These are phyloP conservation scores for Samia ricini DNA, from an alignment of 1,140 invertebrate species.

Conservation along the genomic window DNA sequence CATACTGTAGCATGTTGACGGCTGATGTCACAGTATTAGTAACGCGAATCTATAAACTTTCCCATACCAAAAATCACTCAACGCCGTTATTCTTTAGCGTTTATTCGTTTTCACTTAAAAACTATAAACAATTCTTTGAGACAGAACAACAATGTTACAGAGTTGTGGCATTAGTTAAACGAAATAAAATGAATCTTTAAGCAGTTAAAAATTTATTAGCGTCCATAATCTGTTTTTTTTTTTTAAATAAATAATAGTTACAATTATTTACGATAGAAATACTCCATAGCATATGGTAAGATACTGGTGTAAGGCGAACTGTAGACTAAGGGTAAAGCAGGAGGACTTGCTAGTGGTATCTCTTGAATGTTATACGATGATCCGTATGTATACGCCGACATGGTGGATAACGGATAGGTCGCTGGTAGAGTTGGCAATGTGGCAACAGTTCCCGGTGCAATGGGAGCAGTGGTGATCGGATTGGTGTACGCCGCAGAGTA, in stretches of 20 bases:
- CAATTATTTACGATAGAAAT: constrained; percentile 21
- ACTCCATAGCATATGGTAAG: constrained; percentile 9
- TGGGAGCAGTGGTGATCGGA: constrained; percentile 7
- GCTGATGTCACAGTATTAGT: no score
- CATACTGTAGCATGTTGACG: no score
- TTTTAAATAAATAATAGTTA: background rate
- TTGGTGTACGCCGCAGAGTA: constrained; percentile 22
- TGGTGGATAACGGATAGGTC: constrained; percentile 8
- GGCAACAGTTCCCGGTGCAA: constrained; percentile 12
- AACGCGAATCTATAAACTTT: no score
- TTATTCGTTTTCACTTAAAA: no score
- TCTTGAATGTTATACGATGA: constrained; percentile 25
- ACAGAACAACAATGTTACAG: no score
- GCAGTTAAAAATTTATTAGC: background rate
- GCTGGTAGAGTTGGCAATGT: background rate
- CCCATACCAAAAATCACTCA: no score
- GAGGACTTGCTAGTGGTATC: constrained; percentile 20
- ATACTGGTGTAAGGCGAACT: background rate
- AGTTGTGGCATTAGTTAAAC: no score
- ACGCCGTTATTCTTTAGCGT: no score
- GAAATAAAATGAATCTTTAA: background rate
- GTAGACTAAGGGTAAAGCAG: background rate
- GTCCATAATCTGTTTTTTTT: background rate
- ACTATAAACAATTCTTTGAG: no score
- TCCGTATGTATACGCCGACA: constrained; percentile 24